Conservation (phyloP, 2,797 vertebrate genomes). For the Sciaenops ocellatus region DNA sequence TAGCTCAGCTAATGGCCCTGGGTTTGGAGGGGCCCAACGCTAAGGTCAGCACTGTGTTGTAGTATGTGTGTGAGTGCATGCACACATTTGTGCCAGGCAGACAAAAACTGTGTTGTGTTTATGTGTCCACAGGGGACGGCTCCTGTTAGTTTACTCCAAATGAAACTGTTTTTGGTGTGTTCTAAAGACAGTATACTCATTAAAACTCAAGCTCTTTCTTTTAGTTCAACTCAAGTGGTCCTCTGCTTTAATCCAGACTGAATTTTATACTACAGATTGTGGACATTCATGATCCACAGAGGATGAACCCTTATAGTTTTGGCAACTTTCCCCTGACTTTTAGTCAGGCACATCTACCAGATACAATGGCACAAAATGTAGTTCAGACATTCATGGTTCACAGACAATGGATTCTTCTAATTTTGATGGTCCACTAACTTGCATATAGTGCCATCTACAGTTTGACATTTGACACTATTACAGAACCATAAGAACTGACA, state of each 20-base stretch:
- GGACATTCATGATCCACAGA: not conserved
- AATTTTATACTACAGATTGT: not conserved
- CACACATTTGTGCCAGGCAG: slow-evolving; percentile 21
- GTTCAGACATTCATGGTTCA: not conserved
- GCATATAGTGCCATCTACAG: not conserved
- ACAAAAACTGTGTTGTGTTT: slow-evolving; percentile 17
- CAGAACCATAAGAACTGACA: not conserved
- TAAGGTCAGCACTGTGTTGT: slow-evolving; percentile 91
- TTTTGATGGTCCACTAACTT: not conserved
- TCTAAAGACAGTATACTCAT: not conserved
- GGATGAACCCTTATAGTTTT: not conserved
- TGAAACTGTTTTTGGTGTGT: slow-evolving; percentile 44
- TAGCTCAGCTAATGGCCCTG: slow-evolving; percentile 95
- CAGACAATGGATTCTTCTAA: not conserved
- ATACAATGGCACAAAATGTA: not conserved
- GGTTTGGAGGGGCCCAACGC: slow-evolving; percentile 94
- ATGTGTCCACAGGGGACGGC: slow-evolving; percentile 21
- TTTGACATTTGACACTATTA: not conserved
- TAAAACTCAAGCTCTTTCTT: not conserved
- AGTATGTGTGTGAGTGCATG: slow-evolving; percentile 49
- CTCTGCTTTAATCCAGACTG: not conserved
- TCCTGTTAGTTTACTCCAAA: slow-evolving; percentile 8
- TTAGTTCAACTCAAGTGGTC: not conserved
- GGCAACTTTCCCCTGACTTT: not conserved
- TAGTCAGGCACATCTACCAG: not conserved